Percentiles rank a stretch among this genome's conserved stretches.
phyloP scores from a whole-genome alignment of 2,888 invertebrate genomes.

The Drosophila kokeensis region DNA sequence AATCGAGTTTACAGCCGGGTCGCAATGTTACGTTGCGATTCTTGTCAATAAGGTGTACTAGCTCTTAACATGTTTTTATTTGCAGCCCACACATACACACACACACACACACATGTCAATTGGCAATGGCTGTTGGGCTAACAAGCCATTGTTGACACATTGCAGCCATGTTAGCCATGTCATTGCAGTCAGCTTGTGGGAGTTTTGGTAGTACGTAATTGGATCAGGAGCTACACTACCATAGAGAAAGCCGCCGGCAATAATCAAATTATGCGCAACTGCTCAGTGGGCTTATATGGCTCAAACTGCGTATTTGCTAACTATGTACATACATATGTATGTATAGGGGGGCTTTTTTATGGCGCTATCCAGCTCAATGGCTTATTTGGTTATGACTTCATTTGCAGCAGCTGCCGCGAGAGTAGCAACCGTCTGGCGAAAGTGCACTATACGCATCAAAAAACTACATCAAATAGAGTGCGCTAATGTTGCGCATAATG shows the following conservation, averaged over 20 bases:
- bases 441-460: conserved; percentile 65
- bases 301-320: conserved; percentile 6
- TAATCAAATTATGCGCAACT: conserved; percentile 46
- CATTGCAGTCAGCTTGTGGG: conserved; percentile 59
- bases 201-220: conserved; percentile 54
- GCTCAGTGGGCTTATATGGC: conserved; percentile 30
- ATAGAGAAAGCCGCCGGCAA: conserved; percentile 47
- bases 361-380: conserved; percentile 33
- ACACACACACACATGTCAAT: conserved; percentile 44
- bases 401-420: conserved; percentile 38
- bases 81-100: conserved; percentile 62
- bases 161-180: conserved; percentile 73
- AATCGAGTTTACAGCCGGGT: conserved; percentile 20
- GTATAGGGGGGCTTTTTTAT: conserved; percentile 32
- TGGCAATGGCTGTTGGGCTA: conserved; percentile 64
- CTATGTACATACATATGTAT: background rate
- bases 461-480: conserved; percentile 66
- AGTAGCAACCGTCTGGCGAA: conserved; percentile 55
- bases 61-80: conserved; percentile 42
- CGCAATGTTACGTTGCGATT: conserved; percentile 18
- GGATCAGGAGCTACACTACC: conserved; percentile 53
- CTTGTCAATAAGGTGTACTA: conserved; percentile 71
- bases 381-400: conserved; percentile 80
- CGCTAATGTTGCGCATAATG: conserved; percentile 43
- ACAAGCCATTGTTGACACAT: conserved; percentile 80